A percentile compares a stretch with the other conserved stretches of the same genome.
phyloP scores from a whole-genome alignment of 1,140 invertebrate genomes.

The Leptonema lineaticorne region DNA sequence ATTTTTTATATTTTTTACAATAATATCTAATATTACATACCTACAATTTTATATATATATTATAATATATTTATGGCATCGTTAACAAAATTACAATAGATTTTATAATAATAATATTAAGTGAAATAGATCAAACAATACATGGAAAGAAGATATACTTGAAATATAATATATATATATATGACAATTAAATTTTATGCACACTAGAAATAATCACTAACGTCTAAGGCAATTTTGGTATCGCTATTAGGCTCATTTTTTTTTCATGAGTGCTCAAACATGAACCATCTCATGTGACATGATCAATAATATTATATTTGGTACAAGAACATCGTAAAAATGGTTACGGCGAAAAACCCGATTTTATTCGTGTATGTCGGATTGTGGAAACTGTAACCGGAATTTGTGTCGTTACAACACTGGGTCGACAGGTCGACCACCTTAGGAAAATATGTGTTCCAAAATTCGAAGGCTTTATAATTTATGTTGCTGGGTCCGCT shows the following conservation, averaged over 20 bases:
- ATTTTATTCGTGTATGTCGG: constrained; percentile 13
- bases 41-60: background rate
- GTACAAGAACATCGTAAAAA: constrained; percentile 12
- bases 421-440: constrained; percentile 66
- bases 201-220: background rate
- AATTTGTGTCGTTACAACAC: constrained; percentile 64
- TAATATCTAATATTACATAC: too few relatives aligned
- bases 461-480: constrained; percentile 75
- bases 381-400: constrained; percentile 17
- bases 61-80: background rate
- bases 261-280: too few relatives aligned
- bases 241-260: background rate
- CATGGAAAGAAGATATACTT: too few relatives aligned
- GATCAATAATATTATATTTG: too few relatives aligned
- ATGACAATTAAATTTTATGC: background rate
- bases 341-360: background rate
- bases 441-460: constrained; percentile 78
- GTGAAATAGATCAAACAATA: too few relatives aligned
- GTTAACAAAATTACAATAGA: too few relatives aligned
- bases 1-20: too few relatives aligned
- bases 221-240: constrained; percentile 27
- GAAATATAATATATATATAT: background rate
- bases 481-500: constrained; percentile 63
- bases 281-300: too few relatives aligned
- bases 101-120: too few relatives aligned